Evolutionary conservation across 2,113 vertebrate genomes (phyloP).

Genomic region (Morone saxatilis): DNA sequence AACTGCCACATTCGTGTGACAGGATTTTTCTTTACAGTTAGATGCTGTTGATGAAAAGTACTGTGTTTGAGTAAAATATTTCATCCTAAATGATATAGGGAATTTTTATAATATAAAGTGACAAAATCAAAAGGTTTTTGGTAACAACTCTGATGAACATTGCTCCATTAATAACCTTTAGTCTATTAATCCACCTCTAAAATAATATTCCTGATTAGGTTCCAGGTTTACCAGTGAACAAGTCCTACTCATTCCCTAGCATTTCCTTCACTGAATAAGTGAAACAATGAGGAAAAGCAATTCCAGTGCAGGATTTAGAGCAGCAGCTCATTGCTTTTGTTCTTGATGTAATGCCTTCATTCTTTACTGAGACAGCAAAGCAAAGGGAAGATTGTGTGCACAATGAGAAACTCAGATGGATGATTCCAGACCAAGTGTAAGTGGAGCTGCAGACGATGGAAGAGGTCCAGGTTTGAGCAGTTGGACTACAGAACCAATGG

Average conservation of each 20-base stretch:
- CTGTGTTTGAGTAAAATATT: not conserved
- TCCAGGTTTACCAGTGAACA: conserved; percentile 7
- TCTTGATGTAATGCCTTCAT: conserved; percentile 67
- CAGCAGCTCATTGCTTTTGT: conserved; percentile 55
- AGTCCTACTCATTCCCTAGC: not conserved
- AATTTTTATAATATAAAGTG: not conserved
- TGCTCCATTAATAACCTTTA: not conserved
- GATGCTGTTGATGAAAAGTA: not conserved
- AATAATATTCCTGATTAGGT: not conserved
- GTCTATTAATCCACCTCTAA: not conserved
- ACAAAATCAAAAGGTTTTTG: conserved; percentile 2
- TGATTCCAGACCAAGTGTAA: conserved; percentile 38
- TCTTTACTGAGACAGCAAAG: conserved; percentile 54
- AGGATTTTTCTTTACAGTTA: not conserved
- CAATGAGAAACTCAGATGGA: conserved; percentile 52
- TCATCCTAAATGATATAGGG: not conserved
- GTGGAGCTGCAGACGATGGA: conserved; percentile 30
- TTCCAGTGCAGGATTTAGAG: conserved; percentile 41
- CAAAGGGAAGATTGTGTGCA: conserved; percentile 43
- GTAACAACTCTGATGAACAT: not conserved
- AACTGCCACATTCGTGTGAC: not conserved
- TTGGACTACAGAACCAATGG: not conserved
- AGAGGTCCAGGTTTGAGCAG: conserved; percentile 31
- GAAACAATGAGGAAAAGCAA: conserved; percentile 26
- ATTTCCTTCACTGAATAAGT: conserved; percentile 20